phyloP scores from a whole-genome alignment of 2,888 invertebrate species.

The Polylopha cassiicola region DNA sequence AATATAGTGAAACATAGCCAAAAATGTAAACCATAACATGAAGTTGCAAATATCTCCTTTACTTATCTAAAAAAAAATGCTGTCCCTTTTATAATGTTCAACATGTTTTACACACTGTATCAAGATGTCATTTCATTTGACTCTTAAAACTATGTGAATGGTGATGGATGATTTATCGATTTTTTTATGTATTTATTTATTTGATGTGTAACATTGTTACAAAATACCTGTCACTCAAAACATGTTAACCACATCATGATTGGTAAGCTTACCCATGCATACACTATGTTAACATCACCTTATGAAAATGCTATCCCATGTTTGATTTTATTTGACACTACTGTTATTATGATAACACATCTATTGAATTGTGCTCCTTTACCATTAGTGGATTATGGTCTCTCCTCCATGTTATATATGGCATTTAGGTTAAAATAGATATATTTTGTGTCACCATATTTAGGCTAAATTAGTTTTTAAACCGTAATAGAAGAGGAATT shows the following conservation, averaged over 20 bases:
- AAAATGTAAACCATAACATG: slow-evolving; percentile 8
- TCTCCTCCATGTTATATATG: slow-evolving; percentile 22
- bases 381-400: slow-evolving; percentile 13
- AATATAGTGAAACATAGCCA: slow-evolving; percentile 2
- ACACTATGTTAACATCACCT: slow-evolving; percentile 9
- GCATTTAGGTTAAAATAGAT: slow-evolving; percentile 30
- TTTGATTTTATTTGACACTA: not conserved
- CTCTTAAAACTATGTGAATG: slow-evolving; percentile 1
- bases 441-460: slow-evolving; percentile 29
- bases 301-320: slow-evolving; percentile 1
- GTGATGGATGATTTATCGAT: slow-evolving; percentile 17
- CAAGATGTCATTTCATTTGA: slow-evolving; percentile 3
- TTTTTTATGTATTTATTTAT: slow-evolving; percentile 27
- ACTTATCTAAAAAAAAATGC: too few species aligned
- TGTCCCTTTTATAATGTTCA: too few species aligned
- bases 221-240: slow-evolving; percentile 14
- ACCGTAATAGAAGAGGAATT: not conserved
- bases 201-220: slow-evolving; percentile 15
- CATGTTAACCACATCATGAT: slow-evolving; percentile 12
- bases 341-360: not conserved
- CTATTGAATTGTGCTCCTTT: slow-evolving; percentile 13
- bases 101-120: too few species aligned
- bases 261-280: slow-evolving; percentile 7
- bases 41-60: slow-evolving; percentile 25
- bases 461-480: slow-evolving; percentile 31